Percentiles rank a stretch among this genome's conserved stretches.
phyloP scores from a whole-genome alignment of 2,888 invertebrate species.

The Microplitis deprimator region DNA sequence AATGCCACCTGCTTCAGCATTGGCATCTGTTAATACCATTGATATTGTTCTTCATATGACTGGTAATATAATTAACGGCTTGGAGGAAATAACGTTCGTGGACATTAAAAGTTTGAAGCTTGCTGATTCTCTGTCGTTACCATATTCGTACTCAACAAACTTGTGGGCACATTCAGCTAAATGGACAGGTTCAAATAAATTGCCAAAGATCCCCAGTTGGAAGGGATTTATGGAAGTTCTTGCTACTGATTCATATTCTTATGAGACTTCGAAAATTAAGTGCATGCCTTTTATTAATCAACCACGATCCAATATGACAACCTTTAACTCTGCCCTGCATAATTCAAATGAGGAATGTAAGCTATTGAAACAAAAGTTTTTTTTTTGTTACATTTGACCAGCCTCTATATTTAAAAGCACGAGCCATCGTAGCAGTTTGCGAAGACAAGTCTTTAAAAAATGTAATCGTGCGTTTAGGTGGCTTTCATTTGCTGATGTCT shows the following conservation, averaged over 20 bases:
- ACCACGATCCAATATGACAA: constrained; percentile 24
- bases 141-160: too few relatives aligned
- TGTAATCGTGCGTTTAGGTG: constrained; percentile 36
- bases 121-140: too few relatives aligned
- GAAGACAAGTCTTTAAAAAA: neutral
- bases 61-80: too few relatives aligned
- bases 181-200: too few relatives aligned
- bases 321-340: constrained; percentile 18
- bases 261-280: too few relatives aligned
- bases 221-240: too few relatives aligned
- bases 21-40: neutral
- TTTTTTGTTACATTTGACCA: neutral
- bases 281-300: constrained; percentile 33
- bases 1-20: too few relatives aligned
- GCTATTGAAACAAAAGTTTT: neutral
- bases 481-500: constrained; percentile 46
- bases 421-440: constrained; percentile 3
- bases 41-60: neutral
- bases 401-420: neutral
- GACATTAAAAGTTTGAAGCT: too few relatives aligned
- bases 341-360: neutral
- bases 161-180: too few relatives aligned
- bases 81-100: too few relatives aligned
- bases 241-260: too few relatives aligned
- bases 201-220: too few relatives aligned